Evolutionary conservation across 2,888 invertebrate species (phyloP).

Genomic region (Noctua pronuba): DNA sequence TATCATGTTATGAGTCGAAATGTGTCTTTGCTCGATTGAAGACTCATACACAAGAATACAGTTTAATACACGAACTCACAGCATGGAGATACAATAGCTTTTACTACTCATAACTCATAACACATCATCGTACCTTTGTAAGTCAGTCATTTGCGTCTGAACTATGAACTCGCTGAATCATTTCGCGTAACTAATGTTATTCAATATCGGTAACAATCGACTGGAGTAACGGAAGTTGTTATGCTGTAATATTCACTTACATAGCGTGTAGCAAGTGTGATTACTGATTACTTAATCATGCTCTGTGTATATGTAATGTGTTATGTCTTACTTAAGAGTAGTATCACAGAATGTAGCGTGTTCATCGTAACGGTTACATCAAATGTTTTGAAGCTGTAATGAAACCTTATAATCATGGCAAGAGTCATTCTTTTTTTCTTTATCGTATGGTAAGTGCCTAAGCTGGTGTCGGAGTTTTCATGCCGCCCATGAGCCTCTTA

Average conservation of each 20-base stretch:
- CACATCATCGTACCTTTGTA: conserved; percentile 19
- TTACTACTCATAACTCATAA: conserved; percentile 3
- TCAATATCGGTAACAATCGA: conserved; percentile 46
- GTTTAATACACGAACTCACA: not conserved
- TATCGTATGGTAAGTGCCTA: too few species aligned
- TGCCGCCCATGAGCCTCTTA: too few species aligned
- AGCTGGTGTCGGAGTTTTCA: too few species aligned
- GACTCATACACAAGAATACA: not conserved
- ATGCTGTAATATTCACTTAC: conserved; percentile 26
- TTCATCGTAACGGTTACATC: not conserved
- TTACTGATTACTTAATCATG: conserved; percentile 30
- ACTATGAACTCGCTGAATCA: conserved; percentile 52
- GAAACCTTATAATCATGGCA: not conserved
- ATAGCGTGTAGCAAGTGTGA: conserved; percentile 12
- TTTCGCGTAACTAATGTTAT: conserved; percentile 49
- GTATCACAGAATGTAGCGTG: not conserved
- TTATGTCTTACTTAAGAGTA: conserved; percentile 9
- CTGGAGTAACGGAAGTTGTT: conserved; percentile 5
- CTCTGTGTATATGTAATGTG: conserved; percentile 10
- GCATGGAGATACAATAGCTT: not conserved
- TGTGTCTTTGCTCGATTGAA: too few species aligned
- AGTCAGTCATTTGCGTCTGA: conserved; percentile 17
- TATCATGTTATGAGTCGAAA: too few species aligned
- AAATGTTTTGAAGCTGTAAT: not conserved
- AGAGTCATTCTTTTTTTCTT: too few species aligned